Evolutionary conservation across 2,113 vertebrate species (phyloP).

Genomic region (Sula dactylatra): DNA sequence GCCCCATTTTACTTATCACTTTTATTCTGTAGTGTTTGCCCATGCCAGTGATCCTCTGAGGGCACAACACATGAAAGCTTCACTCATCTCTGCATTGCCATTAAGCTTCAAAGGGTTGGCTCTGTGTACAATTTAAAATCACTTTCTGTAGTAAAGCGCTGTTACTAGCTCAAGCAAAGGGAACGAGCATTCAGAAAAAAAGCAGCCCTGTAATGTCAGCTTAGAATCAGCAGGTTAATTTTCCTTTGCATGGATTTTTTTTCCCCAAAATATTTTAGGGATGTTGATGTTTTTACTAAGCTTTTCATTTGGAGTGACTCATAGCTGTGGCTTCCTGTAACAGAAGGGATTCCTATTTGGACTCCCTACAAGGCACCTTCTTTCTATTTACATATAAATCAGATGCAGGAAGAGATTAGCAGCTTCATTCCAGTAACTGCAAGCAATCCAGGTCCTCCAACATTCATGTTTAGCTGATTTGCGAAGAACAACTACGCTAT

Average conservation of each 20-base stretch:
- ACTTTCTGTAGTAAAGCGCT: not conserved
- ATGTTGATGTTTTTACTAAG: slow-evolving; percentile 19
- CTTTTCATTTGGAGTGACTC: slow-evolving; percentile 46
- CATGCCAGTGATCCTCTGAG: not conserved
- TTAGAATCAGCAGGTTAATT: slow-evolving; percentile 3
- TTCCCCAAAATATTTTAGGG: not conserved
- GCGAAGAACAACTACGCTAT: not conserved
- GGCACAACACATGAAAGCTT: not conserved
- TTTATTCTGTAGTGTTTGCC: not conserved
- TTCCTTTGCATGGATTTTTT: not conserved
- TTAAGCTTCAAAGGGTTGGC: not conserved
- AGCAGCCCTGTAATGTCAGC: not conserved
- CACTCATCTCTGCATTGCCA: not conserved
- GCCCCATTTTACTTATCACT: not conserved
- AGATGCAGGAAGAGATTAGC: slow-evolving; percentile 58
- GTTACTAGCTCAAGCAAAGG: not conserved
- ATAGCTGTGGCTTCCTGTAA: slow-evolving; percentile 32
- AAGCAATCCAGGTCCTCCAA: not conserved
- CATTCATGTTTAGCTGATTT: not conserved
- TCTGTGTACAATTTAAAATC: not conserved
- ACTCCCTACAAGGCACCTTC: slow-evolving; percentile 25
- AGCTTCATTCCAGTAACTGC: slow-evolving; percentile 26
- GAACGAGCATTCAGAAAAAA: not conserved
- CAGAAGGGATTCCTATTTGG: slow-evolving; percentile 56
- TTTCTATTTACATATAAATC: slow-evolving; percentile 47